Conservation (phyloP, 2,113 vertebrate species). For the Oncorhynchus clarkii region DNA sequence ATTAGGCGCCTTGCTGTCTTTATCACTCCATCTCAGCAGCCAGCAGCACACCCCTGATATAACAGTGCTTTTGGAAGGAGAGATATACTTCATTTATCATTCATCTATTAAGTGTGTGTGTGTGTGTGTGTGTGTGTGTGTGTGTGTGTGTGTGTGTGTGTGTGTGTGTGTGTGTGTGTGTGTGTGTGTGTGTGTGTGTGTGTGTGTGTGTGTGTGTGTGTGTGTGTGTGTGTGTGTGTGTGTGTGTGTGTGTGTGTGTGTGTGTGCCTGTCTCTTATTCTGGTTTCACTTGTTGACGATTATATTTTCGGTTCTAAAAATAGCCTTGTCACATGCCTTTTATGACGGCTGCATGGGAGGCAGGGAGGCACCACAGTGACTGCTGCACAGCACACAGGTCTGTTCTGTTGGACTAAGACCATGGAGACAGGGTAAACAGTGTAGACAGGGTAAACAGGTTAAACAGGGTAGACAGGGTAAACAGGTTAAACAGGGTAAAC, state of each 20-base stretch:
- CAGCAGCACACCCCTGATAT: conserved; percentile 80
- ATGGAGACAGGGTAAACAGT: too few species aligned
- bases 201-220: conserved; percentile 64
- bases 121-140: too few species aligned
- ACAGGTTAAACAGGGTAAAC: too few species aligned
- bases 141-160: too few species aligned
- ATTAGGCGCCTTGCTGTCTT: conserved; percentile 94
- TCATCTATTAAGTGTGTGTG: conserved; percentile 86
- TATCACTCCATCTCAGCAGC: conserved; percentile 90
- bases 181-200: conserved; percentile 57
- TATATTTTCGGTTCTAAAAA: background rate
- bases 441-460: too few species aligned
- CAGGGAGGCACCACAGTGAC: background rate
- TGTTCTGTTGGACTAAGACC: too few species aligned
- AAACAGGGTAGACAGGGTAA: too few species aligned
- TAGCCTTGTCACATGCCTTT: background rate
- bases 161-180: too few species aligned
- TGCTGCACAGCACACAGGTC: background rate
- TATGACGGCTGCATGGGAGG: background rate
- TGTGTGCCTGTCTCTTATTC: conserved; percentile 52
- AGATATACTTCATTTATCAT: conserved; percentile 93
- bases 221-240: conserved; percentile 42
- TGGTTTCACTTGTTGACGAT: conserved; percentile 44
- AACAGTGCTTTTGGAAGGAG: conserved; percentile 75
- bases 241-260: too few species aligned